phyloP scores from a whole-genome alignment of 2,113 vertebrate genomes.

The Labeo rohita region DNA sequence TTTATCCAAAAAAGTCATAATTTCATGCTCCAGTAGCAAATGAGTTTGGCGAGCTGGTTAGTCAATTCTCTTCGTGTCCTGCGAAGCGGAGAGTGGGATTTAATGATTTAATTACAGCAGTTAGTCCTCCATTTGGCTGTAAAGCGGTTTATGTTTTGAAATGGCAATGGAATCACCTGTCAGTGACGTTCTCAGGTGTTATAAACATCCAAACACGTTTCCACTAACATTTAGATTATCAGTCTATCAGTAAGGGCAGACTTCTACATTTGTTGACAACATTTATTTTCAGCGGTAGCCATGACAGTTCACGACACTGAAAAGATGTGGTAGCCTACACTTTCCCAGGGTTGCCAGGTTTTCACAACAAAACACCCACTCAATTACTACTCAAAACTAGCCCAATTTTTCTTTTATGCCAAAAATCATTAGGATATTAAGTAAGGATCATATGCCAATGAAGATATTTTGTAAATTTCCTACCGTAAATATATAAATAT shows the following conservation, averaged over 20 bases:
- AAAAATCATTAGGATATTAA: too few relatives aligned
- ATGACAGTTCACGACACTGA: not conserved
- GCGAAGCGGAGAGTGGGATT: constrained; percentile 84
- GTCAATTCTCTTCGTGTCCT: constrained; percentile 84
- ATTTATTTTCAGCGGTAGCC: not conserved
- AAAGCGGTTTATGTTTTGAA: constrained; percentile 45
- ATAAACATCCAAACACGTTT: constrained; percentile 50
- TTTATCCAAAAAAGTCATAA: constrained; percentile 96
- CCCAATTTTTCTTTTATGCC: too few relatives aligned
- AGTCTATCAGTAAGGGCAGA: not conserved
- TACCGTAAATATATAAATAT: too few relatives aligned
- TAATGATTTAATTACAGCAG: constrained; percentile 99
- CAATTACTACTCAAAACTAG: too few relatives aligned
- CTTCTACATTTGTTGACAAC: not conserved
- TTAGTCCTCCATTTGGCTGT: constrained; percentile 82
- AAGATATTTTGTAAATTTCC: too few relatives aligned
- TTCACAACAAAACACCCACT: too few relatives aligned
- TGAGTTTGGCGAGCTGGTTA: constrained; percentile 84
- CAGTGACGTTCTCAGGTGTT: constrained; percentile 31
- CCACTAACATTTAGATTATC: constrained; percentile 21
- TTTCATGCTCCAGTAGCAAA: constrained; percentile 95
- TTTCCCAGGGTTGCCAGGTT: not conserved
- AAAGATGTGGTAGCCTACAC: not conserved
- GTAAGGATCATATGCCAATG: too few relatives aligned
- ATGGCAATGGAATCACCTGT: constrained; percentile 51